Base-by-base conservation (phyloP, 2,888 invertebrate species). In the Punctoribates punctum region DNA sequence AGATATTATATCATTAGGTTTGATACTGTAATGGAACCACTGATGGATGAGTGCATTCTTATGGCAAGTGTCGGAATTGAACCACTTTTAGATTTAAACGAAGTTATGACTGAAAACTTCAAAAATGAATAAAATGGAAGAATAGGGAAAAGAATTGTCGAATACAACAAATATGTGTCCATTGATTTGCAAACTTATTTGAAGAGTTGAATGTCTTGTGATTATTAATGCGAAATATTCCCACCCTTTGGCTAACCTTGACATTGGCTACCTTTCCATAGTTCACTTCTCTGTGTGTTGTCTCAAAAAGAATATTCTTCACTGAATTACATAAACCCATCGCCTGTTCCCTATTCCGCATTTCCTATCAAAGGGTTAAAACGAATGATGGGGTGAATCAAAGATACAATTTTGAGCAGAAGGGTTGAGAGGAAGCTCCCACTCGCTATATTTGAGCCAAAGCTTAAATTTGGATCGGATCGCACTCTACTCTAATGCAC, bases 201-300 rank as follows among this genome's bases (percentile, higher is more conserved):
- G 11, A 73, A 48, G 48, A 54, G 54, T 73, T 73, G 62, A 62
- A 34, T 34, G 27, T n/a, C 29, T 62, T 62, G 3, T 62, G 6
- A 20, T 17, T 25, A 60, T n/a, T 23, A 23, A 60, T 60, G 11
- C 11, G 8, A 23, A 72, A 48, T 51, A 62, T 65, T 74, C 60
- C 62, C 74, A 65, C 34, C 74, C 74, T 60, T 67, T 74, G 74
- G 20, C 74, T 74, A 74, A 74, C 74, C 74, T 74, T 74, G 74
- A 74, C 74, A 74, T 74, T 74, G 74, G 34, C 23, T 34, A 34
- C 29, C 34, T 62, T 62, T 62, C 8, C 62, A 62, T 62, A 62
- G 62, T 62, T 62, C 62, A 62, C 62, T 27, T 62, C 62, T 62
- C 62, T 34, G 62, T 34, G 62, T 62, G 62, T 29, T 62, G 62